A percentile compares a stretch with the other conserved stretches of the same genome.
These are phyloP conservation scores for Stratiolaelaps scimitus DNA, from an alignment of 1,140 invertebrate genomes.

Conservation along the genomic window DNA sequence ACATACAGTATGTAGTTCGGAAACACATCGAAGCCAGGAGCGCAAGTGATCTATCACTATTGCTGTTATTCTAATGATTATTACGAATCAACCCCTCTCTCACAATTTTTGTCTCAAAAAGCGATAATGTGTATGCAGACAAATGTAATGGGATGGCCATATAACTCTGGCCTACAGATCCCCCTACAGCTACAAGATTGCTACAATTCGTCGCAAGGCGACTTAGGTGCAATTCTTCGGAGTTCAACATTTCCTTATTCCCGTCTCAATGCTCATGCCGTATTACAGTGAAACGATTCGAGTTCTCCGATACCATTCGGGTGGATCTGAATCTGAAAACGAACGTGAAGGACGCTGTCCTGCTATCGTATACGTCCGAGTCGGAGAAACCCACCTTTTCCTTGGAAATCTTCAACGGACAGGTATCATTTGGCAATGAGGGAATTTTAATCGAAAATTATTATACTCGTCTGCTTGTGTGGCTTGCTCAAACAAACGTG, in stretches of 20 bases:
- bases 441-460: background rate
- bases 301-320: conserved; percentile 10
- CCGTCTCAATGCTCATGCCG: background rate
- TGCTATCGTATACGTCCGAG: conserved; percentile 18
- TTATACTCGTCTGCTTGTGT: too few species aligned
- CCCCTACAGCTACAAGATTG: background rate
- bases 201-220: conserved; percentile 9
- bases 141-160: too few species aligned
- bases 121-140: too few species aligned
- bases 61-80: too few species aligned
- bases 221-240: background rate
- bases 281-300: conserved; percentile 16
- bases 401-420: conserved; percentile 12
- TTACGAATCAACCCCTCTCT: too few species aligned
- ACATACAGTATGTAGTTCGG: conserved; percentile 53
- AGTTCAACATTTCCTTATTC: too few species aligned
- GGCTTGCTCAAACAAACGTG: too few species aligned
- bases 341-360: conserved; percentile 5
- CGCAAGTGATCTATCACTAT: too few species aligned
- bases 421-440: background rate
- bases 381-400: conserved; percentile 26
- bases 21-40: too few species aligned
- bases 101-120: too few species aligned
- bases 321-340: conserved; percentile 16
- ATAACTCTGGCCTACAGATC: background rate